These are phyloP conservation scores for Lepidurus arcticus DNA, from an alignment of 1,140 invertebrate genomes.

Conservation along the genomic window DNA sequence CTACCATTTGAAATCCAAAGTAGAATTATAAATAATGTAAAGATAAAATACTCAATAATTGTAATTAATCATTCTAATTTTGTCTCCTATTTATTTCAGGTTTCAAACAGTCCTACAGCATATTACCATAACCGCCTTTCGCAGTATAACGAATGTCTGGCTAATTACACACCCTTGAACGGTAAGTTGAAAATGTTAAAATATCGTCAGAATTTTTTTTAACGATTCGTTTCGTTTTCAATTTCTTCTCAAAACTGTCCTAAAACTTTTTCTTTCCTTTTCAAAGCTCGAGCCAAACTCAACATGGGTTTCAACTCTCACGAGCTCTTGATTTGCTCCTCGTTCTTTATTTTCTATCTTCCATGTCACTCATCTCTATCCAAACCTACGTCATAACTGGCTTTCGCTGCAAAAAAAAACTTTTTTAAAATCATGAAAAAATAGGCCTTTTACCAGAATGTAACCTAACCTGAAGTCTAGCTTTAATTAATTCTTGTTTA, in stretches of 20 bases:
- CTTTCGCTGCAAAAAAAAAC: too few species aligned
- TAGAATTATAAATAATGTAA: not conserved
- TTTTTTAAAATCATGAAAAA: too few species aligned
- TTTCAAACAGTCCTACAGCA: slow-evolving; percentile 26
- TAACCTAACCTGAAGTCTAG: too few species aligned
- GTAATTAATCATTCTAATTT: not conserved
- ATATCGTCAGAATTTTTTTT: not conserved
- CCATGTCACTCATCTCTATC: too few species aligned
- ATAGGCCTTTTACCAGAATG: too few species aligned
- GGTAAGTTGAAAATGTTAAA: slow-evolving; percentile 30
- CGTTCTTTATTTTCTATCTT: too few species aligned
- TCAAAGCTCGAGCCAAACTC: not conserved
- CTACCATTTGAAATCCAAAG: too few species aligned
- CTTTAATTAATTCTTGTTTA: too few species aligned
- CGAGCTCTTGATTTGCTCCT: too few species aligned
- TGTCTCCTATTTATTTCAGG: not conserved
- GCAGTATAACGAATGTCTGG: slow-evolving; percentile 32
- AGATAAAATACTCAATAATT: too few species aligned
- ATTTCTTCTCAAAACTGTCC: not conserved
- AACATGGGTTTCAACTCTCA: not conserved
- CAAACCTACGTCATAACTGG: too few species aligned
- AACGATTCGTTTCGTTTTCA: not conserved
- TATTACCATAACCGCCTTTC: slow-evolving; percentile 33
- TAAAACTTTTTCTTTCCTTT: not conserved
- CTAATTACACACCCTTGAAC: slow-evolving; percentile 30